Base-by-base conservation (phyloP, 2,888 invertebrate species). In the Drosophila kambysellisi region DNA sequence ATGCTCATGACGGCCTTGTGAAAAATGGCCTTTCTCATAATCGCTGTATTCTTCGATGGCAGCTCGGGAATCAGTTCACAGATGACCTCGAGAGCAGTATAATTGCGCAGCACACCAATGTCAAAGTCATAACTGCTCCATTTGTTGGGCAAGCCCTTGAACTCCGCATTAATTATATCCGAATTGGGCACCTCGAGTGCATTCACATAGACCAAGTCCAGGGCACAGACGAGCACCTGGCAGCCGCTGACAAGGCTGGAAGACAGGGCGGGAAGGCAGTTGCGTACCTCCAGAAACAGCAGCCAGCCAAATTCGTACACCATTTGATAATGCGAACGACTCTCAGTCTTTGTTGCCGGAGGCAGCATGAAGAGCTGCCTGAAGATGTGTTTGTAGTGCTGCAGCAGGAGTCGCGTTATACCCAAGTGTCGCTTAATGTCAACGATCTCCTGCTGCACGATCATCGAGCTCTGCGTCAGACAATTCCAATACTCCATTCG, bases 261-360 rank as follows among this genome's bases (percentile, higher is more conserved):
- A 2, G 73, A 72, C 46, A 77, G 70, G 1, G 70, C 35, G 1
- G 81, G 85, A 35, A 88, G 33, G 37, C 81, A 82, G 32, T 83
- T 89, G 6, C 90, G 81, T 3, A 75, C 61, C 35, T 71, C 56
- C 15, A 87, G 69, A 32, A 89, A 87, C 7, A 87, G 48, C 1
- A 87, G 64, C 87, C 87, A 87, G 4, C 90, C 79, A 33, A 87
- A 79, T 12, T 88, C 86, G 43, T 78, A 89, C 0, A 89, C 43
- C 48, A 74, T 69, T 5, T 79, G 61, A 39, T 88, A 85, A 3
- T 77, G 60, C 1, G 62, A 12, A 1, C 51, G 64, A 15, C 58
- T 62, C 32, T 82, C 72, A 7, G 32, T n/a, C 0, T 25, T 15
- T 8, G 15, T 17, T 15, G 75, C 43, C 3, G 56, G 30, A 1